Base-by-base conservation (phyloP, 2,113 vertebrate species). In the Polypterus bichir region DNA sequence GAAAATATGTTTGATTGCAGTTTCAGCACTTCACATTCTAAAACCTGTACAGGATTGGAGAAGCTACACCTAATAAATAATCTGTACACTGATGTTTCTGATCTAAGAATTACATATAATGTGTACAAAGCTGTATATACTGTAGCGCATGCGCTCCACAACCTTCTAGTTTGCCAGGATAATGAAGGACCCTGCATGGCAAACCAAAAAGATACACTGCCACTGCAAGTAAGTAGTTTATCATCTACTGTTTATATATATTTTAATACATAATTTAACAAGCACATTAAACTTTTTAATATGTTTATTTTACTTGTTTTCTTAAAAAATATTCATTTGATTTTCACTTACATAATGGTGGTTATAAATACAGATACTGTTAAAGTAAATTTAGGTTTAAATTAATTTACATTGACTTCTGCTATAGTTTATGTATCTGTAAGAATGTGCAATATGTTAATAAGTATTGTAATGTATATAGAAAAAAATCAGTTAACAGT, bases 81-180 rank as follows among this genome's bases (percentile, higher is more conserved):
- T 64, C 61, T 66, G 8, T 86, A 79, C 49, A 87, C 80, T 46
- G 83, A 88, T 62, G 80, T 80, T 6, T 83, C 81, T 57, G 73
- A 81, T 63, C 72, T 86, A 8, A 76, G 84, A 58, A 83, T 85
- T 68, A 79, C 82, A 4, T 78, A 80, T 67, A 84, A 83, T 64
- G 83, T 88, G 27, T 88, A 88, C 55, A 87, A 86, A 62, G 80
- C 81, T 47, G 79, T 80, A 10, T 83, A 86, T 65, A 79, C 81
- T 57, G 70, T 80, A 59, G 85, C 81, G 63, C 69, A 85, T 54
- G 76, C 80, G 7, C 44, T 83, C 44, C 77, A 82, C 46, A 68
- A 66, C 49, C 66, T 78, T 65, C 62, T 83, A 11, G 66, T 64
- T 56, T 83, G 81, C 69, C 71, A 77, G 67, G 4, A 65, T 52